Evolutionary conservation across 2,797 vertebrate species (phyloP), one percentile per base, ranked within the genome.

Genomic region (Jordanella pulchra): DNA sequence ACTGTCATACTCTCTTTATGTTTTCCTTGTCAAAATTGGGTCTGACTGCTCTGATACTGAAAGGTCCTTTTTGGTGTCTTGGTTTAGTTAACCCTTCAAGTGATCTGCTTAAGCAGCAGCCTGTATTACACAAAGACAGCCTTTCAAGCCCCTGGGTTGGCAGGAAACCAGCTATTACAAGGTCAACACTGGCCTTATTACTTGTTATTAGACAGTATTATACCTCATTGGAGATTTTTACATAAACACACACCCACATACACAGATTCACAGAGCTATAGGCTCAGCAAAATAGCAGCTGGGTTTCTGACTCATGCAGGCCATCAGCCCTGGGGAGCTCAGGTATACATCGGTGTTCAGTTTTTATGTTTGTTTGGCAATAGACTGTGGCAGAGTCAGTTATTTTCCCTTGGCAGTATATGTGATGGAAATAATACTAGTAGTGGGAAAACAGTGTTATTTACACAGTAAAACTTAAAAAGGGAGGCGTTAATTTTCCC

Each of bases 151-250:
- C 35, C 25, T 0, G 2, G n/a, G 58, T 78, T 80, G 84, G 77
- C 86, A 91, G 91, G 90, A 92, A 92, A 91, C 76, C 88, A 77
- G 85, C 85, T 76, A 81, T 89, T 89, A 90, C 75, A 76, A 84
- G 88, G 84, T 91, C 85, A 92, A 79, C 78, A 63, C 79, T 80
- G 87, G 77, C 85, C 87, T 91, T 92, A 89, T 91, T 86, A 84
- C 81, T 78, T 82, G 73, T 73, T 92, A 91, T 91, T 91, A 90
- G 87, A 79, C 80, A 71, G 67, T 75, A 78, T 83, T 78, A 83
- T 76, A 80, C 66, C 90, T 83, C 87, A 69, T 69, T 84, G 87
- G 86, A 80, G 73, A 73, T 85, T 86, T 64, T 89, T 82, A 84
- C 80, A 85, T 90, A 89, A 91, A 90, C 79, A 89, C 72, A 81